Conservation (phyloP, 2,888 invertebrate genomes). For the Mesorhabditis belari region DNA sequence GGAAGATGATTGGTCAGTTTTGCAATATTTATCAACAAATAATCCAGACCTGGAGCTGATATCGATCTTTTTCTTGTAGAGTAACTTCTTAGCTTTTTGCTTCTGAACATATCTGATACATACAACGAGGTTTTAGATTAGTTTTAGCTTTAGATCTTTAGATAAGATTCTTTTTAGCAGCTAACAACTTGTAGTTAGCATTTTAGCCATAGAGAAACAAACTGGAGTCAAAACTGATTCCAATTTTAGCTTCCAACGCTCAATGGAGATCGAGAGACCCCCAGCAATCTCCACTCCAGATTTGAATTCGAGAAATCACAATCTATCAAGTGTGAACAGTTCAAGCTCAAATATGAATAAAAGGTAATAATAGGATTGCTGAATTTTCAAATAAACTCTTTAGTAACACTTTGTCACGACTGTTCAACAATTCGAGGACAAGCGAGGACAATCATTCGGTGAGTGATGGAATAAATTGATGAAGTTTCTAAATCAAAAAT, state of each 20-base stretch:
- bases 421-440: conserved; percentile 24
- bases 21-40: conserved; percentile 25
- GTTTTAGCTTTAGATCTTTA: conserved; percentile 65
- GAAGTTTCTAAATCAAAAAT: neutral
- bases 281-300: conserved; percentile 38
- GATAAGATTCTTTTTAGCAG: neutral
- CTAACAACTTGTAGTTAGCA: too few species aligned
- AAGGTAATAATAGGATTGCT: conserved; percentile 8
- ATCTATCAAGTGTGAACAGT: conserved; percentile 20
- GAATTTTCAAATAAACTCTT: conserved; percentile 5
- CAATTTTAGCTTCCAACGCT: conserved; percentile 69
- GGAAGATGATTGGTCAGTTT: conserved; percentile 73
- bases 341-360: conserved; percentile 21
- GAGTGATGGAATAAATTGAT: neutral
- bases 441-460: conserved; percentile 15
- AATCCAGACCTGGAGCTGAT: conserved; percentile 53
- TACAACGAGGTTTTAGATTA: too few species aligned
- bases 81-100: neutral
- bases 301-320: conserved; percentile 19
- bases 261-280: conserved; percentile 39
- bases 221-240: conserved; percentile 60
- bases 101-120: too few species aligned
- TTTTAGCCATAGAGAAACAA: too few species aligned
- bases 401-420: conserved; percentile 28
- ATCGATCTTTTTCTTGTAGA: neutral